A percentile compares a stretch with the other conserved stretches of the same genome.
These are phyloP conservation scores for Drosophila niveifrons DNA, from an alignment of 2,888 invertebrate genomes.

Conservation along the genomic window DNA sequence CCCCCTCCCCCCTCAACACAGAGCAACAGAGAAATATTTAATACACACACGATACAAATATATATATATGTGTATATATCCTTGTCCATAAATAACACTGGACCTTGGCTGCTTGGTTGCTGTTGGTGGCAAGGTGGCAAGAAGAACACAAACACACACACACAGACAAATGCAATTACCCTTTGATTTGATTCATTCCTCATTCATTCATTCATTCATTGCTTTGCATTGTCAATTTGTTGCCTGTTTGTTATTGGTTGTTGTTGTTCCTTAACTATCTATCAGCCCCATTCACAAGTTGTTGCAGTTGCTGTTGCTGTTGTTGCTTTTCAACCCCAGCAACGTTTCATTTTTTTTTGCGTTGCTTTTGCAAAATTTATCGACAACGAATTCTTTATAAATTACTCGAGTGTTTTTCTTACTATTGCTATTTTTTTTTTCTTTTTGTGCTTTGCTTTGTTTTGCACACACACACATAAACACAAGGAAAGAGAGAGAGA, in stretches of 20 bases:
- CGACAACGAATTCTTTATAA: slow-evolving; percentile 64
- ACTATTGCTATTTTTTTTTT: background rate
- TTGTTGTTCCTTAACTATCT: slow-evolving; percentile 1
- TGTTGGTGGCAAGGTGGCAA: too few species aligned
- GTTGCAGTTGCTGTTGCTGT: background rate
- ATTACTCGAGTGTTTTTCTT: slow-evolving; percentile 37
- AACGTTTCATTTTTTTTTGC: background rate
- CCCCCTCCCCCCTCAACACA: slow-evolving; percentile 20
- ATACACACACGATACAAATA: background rate
- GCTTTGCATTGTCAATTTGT: slow-evolving; percentile 29
- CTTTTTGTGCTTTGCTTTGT: too few species aligned
- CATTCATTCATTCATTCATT: slow-evolving; percentile 27
- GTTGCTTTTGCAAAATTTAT: slow-evolving; percentile 54
- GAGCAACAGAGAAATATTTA: slow-evolving; percentile 7
- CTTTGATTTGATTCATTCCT: slow-evolving; percentile 45
- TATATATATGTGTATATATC: slow-evolving; percentile 6
- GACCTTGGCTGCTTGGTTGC: background rate
- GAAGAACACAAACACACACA: too few species aligned
- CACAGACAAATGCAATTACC: slow-evolving; percentile 48
- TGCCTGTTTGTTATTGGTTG: background rate
- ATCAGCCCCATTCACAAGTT: background rate
- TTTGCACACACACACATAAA: slow-evolving; percentile 13
- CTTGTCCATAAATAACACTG: slow-evolving; percentile 28
- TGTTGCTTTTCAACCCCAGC: background rate
- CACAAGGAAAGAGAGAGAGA: background rate